A percentile compares a stretch with the other conserved stretches of the same genome.
Conservation (phyloP, 2,888 invertebrate species). For the Drosophila mercatorum region DNA sequence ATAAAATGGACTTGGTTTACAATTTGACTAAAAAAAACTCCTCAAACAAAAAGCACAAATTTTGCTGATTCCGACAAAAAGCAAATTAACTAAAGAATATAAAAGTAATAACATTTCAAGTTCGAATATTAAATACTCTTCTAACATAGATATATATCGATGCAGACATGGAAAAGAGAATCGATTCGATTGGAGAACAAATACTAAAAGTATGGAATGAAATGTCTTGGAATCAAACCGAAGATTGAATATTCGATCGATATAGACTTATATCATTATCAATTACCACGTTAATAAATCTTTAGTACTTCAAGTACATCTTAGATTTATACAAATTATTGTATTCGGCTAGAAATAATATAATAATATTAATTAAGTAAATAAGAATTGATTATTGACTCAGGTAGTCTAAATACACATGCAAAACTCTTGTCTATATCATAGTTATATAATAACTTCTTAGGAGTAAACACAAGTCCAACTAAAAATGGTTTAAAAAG, state of each 20-base stretch:
- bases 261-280: not conserved
- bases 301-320: too few species aligned
- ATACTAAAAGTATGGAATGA: not conserved
- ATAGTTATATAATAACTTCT: too few species aligned
- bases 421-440: too few species aligned
- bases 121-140: slow-evolving; percentile 11
- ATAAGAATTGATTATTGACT: too few species aligned
- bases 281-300: too few species aligned
- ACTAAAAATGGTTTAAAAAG: too few species aligned
- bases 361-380: too few species aligned
- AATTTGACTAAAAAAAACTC: slow-evolving; percentile 51
- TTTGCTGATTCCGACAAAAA: slow-evolving; percentile 48
- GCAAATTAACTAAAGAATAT: slow-evolving; percentile 13
- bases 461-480: too few species aligned
- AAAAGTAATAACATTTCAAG: not conserved
- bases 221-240: not conserved
- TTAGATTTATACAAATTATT: too few species aligned
- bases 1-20: slow-evolving; percentile 78
- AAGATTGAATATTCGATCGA: not conserved
- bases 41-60: slow-evolving; percentile 32
- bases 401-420: too few species aligned
- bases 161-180: not conserved
- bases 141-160: not conserved
- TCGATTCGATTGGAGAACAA: not conserved
- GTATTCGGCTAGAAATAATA: too few species aligned